phyloP scores from a whole-genome alignment of 1,140 invertebrate genomes.

The Bathynomus jamesi region DNA sequence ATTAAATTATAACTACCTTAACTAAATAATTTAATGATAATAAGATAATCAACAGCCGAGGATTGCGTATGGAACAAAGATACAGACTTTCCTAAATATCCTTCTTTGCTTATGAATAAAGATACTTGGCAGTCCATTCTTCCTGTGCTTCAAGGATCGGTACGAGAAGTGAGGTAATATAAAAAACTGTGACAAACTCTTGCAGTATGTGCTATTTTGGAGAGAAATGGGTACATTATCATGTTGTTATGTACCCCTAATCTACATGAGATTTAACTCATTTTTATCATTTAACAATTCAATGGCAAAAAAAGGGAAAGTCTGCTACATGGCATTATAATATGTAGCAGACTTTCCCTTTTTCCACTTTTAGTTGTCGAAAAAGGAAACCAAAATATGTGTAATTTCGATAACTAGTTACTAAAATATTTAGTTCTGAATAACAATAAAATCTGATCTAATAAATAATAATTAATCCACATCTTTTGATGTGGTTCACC shows the following conservation, averaged over 20 bases:
- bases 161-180: background rate
- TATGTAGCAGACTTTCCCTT: background rate
- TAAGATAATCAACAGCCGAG: background rate
- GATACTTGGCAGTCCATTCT: background rate
- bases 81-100: background rate
- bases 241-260: background rate
- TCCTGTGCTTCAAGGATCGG: background rate
- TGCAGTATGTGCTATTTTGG: background rate
- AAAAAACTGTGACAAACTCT: background rate
- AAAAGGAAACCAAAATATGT: background rate
- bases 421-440: background rate
- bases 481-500: too few species aligned
- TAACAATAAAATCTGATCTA: background rate
- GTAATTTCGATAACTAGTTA: background rate
- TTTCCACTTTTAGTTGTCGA: background rate
- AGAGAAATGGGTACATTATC: background rate
- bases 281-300: background rate
- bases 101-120: background rate
- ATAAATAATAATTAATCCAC: too few species aligned
- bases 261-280: background rate
- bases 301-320: background rate
- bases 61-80: background rate
- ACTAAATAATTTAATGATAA: too few species aligned
- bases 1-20: too few species aligned
- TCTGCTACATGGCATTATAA: background rate